These are phyloP conservation scores for Lampris megalopsis DNA, from an alignment of 2,113 vertebrate species.

Conservation along the genomic window DNA sequence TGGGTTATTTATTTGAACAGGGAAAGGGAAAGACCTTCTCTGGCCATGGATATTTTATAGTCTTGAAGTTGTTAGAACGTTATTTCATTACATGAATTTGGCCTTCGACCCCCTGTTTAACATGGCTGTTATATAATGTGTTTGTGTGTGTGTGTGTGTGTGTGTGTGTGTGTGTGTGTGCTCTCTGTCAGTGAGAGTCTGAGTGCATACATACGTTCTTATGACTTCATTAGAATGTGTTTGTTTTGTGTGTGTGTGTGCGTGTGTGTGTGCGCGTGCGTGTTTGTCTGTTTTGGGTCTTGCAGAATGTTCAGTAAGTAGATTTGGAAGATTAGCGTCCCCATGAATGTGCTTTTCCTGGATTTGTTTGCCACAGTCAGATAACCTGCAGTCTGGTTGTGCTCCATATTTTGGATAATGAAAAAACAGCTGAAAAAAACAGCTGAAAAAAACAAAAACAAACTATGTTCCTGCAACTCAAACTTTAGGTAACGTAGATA, in stretches of 20 bases:
- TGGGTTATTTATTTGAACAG: slow-evolving; percentile 14
- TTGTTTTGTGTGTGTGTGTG: slow-evolving; percentile 4
- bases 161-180: background rate
- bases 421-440: slow-evolving; percentile 47
- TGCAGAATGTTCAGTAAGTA: slow-evolving; percentile 61
- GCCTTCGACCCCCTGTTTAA: background rate
- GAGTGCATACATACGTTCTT: background rate
- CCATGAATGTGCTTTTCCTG: slow-evolving; percentile 77
- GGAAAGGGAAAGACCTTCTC: slow-evolving; percentile 13
- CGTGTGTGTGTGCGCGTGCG: slow-evolving; percentile 6
- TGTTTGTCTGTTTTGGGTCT: slow-evolving; percentile 35
- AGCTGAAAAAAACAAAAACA: slow-evolving; percentile 17
- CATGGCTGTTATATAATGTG: slow-evolving; percentile 36
- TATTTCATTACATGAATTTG: slow-evolving; percentile 2
- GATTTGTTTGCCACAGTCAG: slow-evolving; percentile 77
- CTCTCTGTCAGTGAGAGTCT: too few relatives aligned
- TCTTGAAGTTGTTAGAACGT: slow-evolving; percentile 28
- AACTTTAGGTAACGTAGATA: slow-evolving; percentile 2
- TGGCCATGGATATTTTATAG: background rate
- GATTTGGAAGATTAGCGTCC: slow-evolving; percentile 69
- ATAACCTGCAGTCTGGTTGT: slow-evolving; percentile 61
- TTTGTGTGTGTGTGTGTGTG: slow-evolving; percentile 6
- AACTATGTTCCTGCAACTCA: slow-evolving; percentile 43
- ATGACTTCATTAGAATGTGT: background rate
- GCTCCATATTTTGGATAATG: slow-evolving; percentile 23